These are phyloP conservation scores for Polyodon spathula DNA, from an alignment of 2,113 vertebrate genomes.

Conservation along the genomic window DNA sequence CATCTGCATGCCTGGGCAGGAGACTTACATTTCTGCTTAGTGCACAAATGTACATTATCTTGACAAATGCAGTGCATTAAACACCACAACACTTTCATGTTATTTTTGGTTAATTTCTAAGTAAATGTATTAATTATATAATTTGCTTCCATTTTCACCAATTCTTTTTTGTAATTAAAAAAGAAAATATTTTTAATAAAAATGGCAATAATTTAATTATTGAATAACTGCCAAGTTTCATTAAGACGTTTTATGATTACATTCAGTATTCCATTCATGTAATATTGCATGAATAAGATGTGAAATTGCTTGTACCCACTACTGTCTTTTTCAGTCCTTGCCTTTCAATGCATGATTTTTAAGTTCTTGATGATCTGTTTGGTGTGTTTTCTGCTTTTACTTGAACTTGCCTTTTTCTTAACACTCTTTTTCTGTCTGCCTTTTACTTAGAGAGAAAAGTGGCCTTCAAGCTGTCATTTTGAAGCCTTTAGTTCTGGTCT, in stretches of 20 bases:
- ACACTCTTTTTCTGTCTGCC: constrained; percentile 29
- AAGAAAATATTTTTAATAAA: too few species aligned
- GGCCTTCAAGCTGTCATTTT: constrained; percentile 80
- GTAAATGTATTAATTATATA: background rate
- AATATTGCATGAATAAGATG: constrained; percentile 42
- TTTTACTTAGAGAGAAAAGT: constrained; percentile 80
- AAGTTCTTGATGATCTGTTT: constrained; percentile 7
- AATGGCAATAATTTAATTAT: too few species aligned
- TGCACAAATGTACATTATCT: constrained; percentile 1
- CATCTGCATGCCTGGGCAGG: constrained; percentile 27
- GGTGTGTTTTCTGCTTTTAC: too few species aligned
- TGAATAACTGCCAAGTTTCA: too few species aligned
- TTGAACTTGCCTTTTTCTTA: constrained; percentile 52
- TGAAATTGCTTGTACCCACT: constrained; percentile 25
- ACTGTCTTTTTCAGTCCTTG: constrained; percentile 40
- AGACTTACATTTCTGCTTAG: constrained; percentile 11
- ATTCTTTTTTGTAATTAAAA: too few species aligned
- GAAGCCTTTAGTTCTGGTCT: constrained; percentile 79
- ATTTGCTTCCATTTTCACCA: too few species aligned
- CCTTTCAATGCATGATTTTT: constrained; percentile 34
- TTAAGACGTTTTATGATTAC: too few species aligned
- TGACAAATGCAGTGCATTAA: background rate
- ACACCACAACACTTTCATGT: background rate
- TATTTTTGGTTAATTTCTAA: background rate
- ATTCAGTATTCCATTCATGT: background rate